These are phyloP conservation scores for Drosophila fungiperda DNA, from an alignment of 2,888 invertebrate genomes.

Conservation along the genomic window DNA sequence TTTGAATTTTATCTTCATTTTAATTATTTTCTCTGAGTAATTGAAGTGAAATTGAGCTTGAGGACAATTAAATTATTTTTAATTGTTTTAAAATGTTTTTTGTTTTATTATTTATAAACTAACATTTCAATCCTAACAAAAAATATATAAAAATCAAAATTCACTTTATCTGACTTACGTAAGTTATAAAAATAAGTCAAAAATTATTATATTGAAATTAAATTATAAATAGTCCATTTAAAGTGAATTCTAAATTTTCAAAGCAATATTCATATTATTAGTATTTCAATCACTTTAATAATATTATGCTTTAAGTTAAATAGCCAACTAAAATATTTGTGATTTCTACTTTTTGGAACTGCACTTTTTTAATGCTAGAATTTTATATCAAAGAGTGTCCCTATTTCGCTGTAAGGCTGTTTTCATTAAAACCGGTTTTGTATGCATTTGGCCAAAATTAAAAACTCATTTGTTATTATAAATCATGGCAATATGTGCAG, in stretches of 20 bases:
- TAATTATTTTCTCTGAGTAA: not conserved
- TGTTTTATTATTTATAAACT: not conserved
- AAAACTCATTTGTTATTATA: conserved; percentile 67
- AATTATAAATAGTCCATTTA: not conserved
- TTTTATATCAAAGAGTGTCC: conserved; percentile 18
- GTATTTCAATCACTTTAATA: not conserved
- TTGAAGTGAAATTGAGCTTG: not conserved
- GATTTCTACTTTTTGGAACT: too few species aligned
- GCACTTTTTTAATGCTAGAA: not conserved
- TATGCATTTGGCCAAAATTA: conserved; percentile 61
- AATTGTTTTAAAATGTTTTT: too few species aligned
- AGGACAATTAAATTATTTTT: not conserved
- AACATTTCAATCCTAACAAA: too few species aligned
- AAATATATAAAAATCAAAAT: too few species aligned
- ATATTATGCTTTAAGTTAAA: not conserved
- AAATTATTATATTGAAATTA: too few species aligned
- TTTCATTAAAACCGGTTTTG: conserved; percentile 4
- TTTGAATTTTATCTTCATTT: not conserved
- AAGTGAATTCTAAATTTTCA: not conserved
- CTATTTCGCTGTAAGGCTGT: not conserved
- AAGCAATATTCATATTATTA: not conserved
- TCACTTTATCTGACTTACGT: too few species aligned
- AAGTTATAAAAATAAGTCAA: not conserved
- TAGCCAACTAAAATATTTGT: not conserved
- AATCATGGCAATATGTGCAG: conserved; percentile 64